These are phyloP conservation scores for Pteruthius melanotis DNA, from an alignment of 2,113 vertebrate genomes.

Conservation along the genomic window DNA sequence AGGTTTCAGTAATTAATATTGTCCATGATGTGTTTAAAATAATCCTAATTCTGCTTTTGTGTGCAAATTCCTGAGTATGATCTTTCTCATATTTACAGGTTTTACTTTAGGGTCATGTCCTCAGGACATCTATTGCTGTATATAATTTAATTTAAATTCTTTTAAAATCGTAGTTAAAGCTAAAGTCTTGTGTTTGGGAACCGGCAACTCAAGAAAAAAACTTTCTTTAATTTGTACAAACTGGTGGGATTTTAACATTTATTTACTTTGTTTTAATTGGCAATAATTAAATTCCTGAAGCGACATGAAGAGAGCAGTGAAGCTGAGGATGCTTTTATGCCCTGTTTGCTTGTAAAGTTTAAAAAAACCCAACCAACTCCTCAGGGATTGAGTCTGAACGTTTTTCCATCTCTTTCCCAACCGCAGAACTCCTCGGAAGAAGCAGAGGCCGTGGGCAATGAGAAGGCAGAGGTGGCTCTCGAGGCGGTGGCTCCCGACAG, in stretches of 20 bases:
- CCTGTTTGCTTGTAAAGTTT: background rate
- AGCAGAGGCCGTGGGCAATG: constrained; percentile 22
- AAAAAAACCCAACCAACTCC: background rate
- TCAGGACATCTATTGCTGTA: rapidly evolving
- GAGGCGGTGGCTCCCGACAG: constrained; percentile 27
- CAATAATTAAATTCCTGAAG: background rate
- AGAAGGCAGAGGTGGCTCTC: constrained; percentile 10
- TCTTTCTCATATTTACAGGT: background rate
- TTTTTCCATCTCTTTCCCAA: background rate
- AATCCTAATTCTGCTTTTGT: background rate
- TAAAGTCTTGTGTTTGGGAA: background rate
- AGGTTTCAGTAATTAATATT: background rate
- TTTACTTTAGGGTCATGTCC: background rate
- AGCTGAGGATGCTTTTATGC: background rate
- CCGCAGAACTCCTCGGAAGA: constrained; percentile 68
- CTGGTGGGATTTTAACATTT: background rate
- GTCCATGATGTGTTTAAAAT: background rate
- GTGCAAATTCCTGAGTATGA: background rate
- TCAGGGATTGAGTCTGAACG: background rate
- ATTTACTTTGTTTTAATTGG: no score
- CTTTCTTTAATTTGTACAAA: background rate
- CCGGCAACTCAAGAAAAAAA: background rate
- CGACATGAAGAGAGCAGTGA: rapidly evolving
- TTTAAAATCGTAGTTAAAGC: background rate
- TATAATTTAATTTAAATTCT: background rate